phyloP scores from a whole-genome alignment of 2,888 invertebrate species.

The Aleiodes leptofemur region DNA sequence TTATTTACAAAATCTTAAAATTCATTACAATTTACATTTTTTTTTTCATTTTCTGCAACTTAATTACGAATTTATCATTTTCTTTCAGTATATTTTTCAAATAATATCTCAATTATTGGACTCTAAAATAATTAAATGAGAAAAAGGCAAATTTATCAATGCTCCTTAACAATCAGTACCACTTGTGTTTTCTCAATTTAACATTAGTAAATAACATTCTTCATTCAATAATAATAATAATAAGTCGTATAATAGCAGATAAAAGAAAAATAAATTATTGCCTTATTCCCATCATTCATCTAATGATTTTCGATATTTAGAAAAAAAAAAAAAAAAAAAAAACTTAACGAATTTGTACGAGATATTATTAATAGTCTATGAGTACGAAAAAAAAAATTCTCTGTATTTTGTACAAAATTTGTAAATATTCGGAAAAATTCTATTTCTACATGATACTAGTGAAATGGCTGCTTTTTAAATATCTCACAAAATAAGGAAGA shows the following conservation, averaged over 20 bases:
- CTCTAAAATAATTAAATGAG: slow-evolving; percentile 19
- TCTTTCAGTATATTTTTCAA: background rate
- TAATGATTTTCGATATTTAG: slow-evolving; percentile 2
- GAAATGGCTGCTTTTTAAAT: too few species aligned
- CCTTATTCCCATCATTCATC: background rate
- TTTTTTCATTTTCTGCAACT: slow-evolving; percentile 17
- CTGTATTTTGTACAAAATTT: background rate
- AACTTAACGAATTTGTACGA: slow-evolving; percentile 55
- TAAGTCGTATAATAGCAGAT: slow-evolving; percentile 12
- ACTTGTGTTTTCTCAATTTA: slow-evolving; percentile 16
- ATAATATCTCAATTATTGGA: background rate
- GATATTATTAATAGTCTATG: slow-evolving; percentile 51
- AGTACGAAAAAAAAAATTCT: slow-evolving; percentile 42
- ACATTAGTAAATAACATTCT: slow-evolving; percentile 16
- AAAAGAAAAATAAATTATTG: background rate
- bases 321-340: slow-evolving; percentile 22
- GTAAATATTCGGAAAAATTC: background rate
- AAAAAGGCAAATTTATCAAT: slow-evolving; percentile 22
- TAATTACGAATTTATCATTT: background rate
- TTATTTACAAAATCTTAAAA: slow-evolving; percentile 10
- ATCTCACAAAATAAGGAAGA: too few species aligned
- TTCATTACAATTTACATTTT: slow-evolving; percentile 22
- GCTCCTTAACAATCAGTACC: slow-evolving; percentile 25
- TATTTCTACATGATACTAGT: too few species aligned
- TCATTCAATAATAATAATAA: too few species aligned